These are phyloP conservation scores for Epinotia nisella DNA, from an alignment of 2,888 invertebrate species.

Conservation along the genomic window DNA sequence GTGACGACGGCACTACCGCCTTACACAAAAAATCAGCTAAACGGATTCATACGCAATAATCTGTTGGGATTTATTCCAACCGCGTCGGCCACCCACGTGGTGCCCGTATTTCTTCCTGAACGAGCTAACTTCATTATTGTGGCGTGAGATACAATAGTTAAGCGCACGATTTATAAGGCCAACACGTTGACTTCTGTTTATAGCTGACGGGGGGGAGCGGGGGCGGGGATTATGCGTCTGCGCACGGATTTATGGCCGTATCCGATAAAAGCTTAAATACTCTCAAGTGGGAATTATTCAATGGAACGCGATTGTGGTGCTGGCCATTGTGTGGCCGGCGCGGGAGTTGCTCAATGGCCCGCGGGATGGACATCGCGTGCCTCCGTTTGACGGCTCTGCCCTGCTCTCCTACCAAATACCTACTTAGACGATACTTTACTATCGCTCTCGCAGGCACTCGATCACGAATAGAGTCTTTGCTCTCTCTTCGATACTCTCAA, in stretches of 20 bases:
- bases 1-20: slow-evolving; percentile 69
- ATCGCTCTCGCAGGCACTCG: neutral
- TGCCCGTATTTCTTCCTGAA: slow-evolving; percentile 81
- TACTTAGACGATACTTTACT: neutral
- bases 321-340: slow-evolving; percentile 51
- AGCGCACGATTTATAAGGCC: slow-evolving; percentile 84
- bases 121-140: slow-evolving; percentile 85
- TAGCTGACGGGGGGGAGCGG: slow-evolving; percentile 78
- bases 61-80: slow-evolving; percentile 76
- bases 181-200: slow-evolving; percentile 85
- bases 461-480: no score
- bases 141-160: slow-evolving; percentile 84
- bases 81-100: slow-evolving; percentile 81
- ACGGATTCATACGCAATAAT: slow-evolving; percentile 76
- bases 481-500: no score
- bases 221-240: slow-evolving; percentile 81
- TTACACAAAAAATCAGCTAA: slow-evolving; percentile 76
- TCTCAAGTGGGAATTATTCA: slow-evolving; percentile 78
- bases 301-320: slow-evolving; percentile 58
- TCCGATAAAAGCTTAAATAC: slow-evolving; percentile 85
- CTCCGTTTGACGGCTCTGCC: neutral
- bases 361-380: slow-evolving; percentile 44
- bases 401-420: neutral
- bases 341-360: slow-evolving; percentile 30
- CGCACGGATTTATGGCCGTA: slow-evolving; percentile 80